Percentiles rank a stretch among this genome's conserved stretches.
phyloP scores from a whole-genome alignment of 2,797 vertebrate genomes.

The Florisuga fusca region DNA sequence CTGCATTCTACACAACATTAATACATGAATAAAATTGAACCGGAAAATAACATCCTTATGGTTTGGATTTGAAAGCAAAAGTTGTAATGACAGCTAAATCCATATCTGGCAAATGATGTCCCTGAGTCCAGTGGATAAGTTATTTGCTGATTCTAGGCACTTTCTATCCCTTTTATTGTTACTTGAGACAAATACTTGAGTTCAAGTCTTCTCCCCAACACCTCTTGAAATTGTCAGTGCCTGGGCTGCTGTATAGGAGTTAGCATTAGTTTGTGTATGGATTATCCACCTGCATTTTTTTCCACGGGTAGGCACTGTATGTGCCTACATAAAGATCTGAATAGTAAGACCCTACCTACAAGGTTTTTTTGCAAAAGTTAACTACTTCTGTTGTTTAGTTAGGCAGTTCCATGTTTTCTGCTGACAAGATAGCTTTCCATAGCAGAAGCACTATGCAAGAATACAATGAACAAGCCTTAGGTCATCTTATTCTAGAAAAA shows the following conservation, averaged over 20 bases:
- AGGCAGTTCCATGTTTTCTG: background rate
- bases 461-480: background rate
- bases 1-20: constrained; percentile 50
- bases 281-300: constrained; percentile 2
- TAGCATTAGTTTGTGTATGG: background rate
- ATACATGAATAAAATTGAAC: constrained; percentile 46
- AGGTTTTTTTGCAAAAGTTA: background rate
- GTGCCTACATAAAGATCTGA: background rate
- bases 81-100: constrained; percentile 46
- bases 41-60: constrained; percentile 48
- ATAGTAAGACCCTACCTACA: background rate
- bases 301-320: background rate
- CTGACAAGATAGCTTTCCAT: background rate
- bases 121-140: background rate
- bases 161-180: constrained; percentile 13
- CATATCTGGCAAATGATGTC: background rate
- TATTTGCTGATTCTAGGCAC: constrained; percentile 21
- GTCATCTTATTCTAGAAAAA: background rate
- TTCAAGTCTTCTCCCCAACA: background rate
- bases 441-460: background rate
- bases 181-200: background rate
- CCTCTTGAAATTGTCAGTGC: background rate
- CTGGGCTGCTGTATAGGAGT: background rate
- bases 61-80: constrained; percentile 67
- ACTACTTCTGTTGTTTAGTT: background rate